Evolutionary conservation across 2,113 vertebrate species (phyloP), one percentile per base, ranked within the genome.

Genomic region (Pleuronectes platessa): DNA sequence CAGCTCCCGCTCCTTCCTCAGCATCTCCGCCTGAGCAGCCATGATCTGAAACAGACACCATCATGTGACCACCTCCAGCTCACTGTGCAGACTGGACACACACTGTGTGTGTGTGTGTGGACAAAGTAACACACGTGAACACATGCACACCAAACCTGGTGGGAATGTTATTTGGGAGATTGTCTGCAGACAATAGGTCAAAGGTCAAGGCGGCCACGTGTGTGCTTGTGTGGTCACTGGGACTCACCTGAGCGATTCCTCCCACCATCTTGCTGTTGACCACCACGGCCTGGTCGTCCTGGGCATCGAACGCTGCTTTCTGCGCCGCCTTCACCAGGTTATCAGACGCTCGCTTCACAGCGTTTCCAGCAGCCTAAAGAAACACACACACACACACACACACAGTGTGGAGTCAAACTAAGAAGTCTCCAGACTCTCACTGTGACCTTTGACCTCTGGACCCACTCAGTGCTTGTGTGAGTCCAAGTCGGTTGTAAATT

Each of bases 261-360:
- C 97, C 97, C 0, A 99, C 98, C 97, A 99, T 98, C 92, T 95
- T 98, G 82, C 96, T 97, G 92, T 99, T 98, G 74, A 99, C 98
- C 87, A 98, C 97, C 81, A 99, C 97, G 37, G 96, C 95, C 13
- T 98, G 95, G 83, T 95, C 97, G 0, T 98, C 96, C 58, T 99
- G 96, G 74, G 96, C 96, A 53, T 99, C 98, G 7, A 98, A 98
- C 0, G 98, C 98, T 0, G 97, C 98, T 68, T 99, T 99, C 93
- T 99, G 97, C 0, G 98, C 98, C 0, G 98, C 98, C 85, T 99
- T 99, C 86, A 99, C 98, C 75, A 99, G 94, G 84, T 99, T 98
- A 79, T 99, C 98, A 0, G 98, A 98, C 0, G 97, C 97, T 85
- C 97, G 94, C 92, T 99, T 99, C 53, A 99, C 97, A 0, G 98